Evolutionary conservation across 2,797 vertebrate genomes (phyloP), one percentile per base, ranked within the genome.

Genomic region (Nannoperca obscura): DNA sequence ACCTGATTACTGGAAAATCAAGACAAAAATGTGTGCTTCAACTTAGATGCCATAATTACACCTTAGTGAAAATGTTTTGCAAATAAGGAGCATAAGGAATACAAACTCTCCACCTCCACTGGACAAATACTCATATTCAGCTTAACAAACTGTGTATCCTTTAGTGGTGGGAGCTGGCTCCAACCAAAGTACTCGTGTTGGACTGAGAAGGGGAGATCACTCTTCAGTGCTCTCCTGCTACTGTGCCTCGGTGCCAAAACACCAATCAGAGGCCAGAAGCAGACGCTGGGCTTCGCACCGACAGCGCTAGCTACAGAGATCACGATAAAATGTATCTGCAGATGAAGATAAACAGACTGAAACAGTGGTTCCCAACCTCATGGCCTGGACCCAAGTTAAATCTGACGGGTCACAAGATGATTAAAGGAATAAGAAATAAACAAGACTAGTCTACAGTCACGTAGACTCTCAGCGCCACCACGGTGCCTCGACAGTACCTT

Each of bases 401-500:
- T 63, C 60, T 54, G 58, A 54, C 5, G 38, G 65, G 52, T 83
- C 42, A 24, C 30, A 55, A 60, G 15, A 73, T 76, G 24, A 75
- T 54, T 46, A 50, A 67, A 57, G 19, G 11, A 42, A 32, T 19
- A 9, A 40, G 24, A 27, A 27, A 27, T 27, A 27, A 27, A 27
- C 24, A 27, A 27, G 24, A 27, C 24, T 27, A 27, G 24, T 27
- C 24, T 44, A 3, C 27, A 53, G 73, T 1, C 19, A 22, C 17
- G 34, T 49, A 49, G 20, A 30, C 38, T 61, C 3, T 42, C 22
- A 27, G 10, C 42, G 27, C 13, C n/a, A n/a, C 38, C 19, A 6
- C 4, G 5, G 53, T 38, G 58, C 13, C 17, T 10, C 6, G 10
- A 42, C 59, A 91, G 90, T 94, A 99, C 98, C 98, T 97, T 99